Conservation (phyloP, 2,113 vertebrate species). For the Leucopsar rothschildi region DNA sequence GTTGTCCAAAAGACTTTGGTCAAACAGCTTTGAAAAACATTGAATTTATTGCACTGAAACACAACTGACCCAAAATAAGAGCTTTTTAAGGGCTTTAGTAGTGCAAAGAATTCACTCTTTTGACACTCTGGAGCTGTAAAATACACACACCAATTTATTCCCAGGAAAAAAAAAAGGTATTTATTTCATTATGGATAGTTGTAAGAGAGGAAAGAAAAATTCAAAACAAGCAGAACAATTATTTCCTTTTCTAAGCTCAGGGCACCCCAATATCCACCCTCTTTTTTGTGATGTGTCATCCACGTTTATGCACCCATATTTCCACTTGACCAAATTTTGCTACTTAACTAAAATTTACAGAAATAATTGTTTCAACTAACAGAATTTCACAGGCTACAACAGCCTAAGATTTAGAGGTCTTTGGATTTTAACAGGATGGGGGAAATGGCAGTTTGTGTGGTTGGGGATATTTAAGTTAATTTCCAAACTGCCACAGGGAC, state of each 20-base stretch:
- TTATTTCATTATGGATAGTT: neutral
- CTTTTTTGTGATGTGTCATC: neutral
- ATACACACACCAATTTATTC: neutral
- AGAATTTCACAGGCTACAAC: neutral
- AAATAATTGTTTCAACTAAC: neutral
- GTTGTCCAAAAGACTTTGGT: neutral
- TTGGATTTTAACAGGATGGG: neutral
- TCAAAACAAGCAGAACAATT: neutral
- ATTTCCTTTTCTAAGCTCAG: neutral
- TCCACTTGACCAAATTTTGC: neutral
- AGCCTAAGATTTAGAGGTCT: neutral
- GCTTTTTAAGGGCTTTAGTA: neutral
- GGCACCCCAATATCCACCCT: neutral
- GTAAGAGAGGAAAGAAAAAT: neutral
- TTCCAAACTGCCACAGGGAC: neutral
- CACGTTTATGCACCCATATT: neutral
- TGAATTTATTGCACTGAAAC: neutral
- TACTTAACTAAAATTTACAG: neutral
- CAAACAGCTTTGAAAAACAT: neutral
- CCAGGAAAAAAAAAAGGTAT: neutral
- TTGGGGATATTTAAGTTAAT: neutral
- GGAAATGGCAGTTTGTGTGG: neutral
- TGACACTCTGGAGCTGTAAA: neutral
- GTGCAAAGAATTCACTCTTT: neutral
- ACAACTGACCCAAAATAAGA: neutral